A percentile compares a stretch with the other conserved stretches of the same genome.
These are phyloP conservation scores for Maniola jurtina DNA, from an alignment of 1,140 invertebrate species.

Conservation along the genomic window DNA sequence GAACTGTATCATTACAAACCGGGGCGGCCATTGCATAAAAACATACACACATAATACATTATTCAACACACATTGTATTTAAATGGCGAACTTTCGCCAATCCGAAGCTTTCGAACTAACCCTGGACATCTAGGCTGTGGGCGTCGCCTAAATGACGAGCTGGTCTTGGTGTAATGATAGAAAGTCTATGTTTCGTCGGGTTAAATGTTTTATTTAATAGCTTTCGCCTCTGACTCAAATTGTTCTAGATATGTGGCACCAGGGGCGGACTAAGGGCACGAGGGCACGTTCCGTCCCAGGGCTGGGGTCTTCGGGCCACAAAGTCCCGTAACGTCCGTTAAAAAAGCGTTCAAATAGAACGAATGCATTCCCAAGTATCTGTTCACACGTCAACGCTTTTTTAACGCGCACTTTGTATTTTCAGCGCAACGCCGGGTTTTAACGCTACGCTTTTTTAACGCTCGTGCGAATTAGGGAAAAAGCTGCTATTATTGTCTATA, in stretches of 20 bases:
- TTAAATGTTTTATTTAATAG: conserved; percentile 28
- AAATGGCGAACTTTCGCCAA: conserved; percentile 65
- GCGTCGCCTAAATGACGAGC: conserved; percentile 24
- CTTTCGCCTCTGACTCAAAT: conserved; percentile 20
- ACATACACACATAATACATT: conserved; percentile 62
- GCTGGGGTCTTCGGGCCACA: no score
- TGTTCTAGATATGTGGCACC: no score
- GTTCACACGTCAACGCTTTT: no score
- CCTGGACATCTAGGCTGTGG: conserved; percentile 31
- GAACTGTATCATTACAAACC: conserved; percentile 50
- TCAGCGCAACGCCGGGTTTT: no score
- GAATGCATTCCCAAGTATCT: no score
- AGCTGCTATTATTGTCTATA: conserved; percentile 36
- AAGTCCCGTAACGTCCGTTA: no score
- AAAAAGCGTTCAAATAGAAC: no score
- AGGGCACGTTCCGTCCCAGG: no score
- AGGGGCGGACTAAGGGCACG: no score
- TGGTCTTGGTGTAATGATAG: conserved; percentile 16
- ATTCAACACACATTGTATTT: conserved; percentile 68
- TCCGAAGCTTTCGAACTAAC: conserved; percentile 33
- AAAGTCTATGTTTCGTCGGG: conserved; percentile 6
- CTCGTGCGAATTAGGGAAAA: no score
- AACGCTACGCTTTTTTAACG: no score
- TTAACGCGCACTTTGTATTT: no score
- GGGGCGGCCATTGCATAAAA: conserved; percentile 51